phyloP scores from a whole-genome alignment of 2,888 invertebrate genomes.

The Stegana nigrithorax region DNA sequence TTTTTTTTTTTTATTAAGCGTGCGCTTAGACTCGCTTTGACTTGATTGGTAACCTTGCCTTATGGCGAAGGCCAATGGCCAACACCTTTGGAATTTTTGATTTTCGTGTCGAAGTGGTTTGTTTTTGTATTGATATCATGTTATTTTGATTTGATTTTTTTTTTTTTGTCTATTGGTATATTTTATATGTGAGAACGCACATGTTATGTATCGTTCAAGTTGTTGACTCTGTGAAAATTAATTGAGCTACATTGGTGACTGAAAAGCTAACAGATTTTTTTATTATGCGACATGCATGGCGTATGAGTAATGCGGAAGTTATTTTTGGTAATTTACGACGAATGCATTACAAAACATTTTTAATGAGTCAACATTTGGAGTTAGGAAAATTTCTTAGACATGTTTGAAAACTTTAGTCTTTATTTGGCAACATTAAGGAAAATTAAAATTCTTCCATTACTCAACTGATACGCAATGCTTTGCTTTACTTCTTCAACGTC shows the following conservation, averaged over 20 bases:
- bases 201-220: too few species aligned
- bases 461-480: too few species aligned
- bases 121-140: neutral
- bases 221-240: neutral
- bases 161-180: neutral
- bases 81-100: slow-evolving; percentile 19
- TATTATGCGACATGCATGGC: neutral
- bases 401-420: too few species aligned
- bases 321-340: too few species aligned
- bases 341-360: too few species aligned
- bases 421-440: too few species aligned
- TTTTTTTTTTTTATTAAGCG: neutral
- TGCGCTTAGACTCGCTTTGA: neutral
- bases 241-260: neutral
- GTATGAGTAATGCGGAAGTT: slow-evolving; percentile 14
- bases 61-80: slow-evolving; percentile 40
- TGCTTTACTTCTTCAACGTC: too few species aligned
- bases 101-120: slow-evolving; percentile 5
- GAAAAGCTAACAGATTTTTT: neutral
- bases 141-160: neutral
- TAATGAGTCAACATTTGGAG: too few species aligned
- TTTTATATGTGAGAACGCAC: too few species aligned
- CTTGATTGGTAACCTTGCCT: slow-evolving; percentile 33
- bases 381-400: too few species aligned
- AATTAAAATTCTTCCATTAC: too few species aligned